Conservation (phyloP, 1,140 invertebrate species). For the Drosophila nigrodunni region DNA sequence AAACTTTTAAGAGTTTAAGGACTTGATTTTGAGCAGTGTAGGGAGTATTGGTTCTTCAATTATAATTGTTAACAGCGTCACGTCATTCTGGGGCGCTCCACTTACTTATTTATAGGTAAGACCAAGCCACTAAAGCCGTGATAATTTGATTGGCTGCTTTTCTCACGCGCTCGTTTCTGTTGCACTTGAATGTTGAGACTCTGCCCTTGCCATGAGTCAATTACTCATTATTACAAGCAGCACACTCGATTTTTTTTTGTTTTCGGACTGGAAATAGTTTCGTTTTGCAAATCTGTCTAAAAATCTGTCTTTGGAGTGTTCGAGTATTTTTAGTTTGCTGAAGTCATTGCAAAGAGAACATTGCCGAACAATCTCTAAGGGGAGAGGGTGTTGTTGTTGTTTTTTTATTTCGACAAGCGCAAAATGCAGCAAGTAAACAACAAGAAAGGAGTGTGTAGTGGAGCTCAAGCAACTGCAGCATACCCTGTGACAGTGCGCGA, state of each 20-base stretch:
- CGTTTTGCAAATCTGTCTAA: slow-evolving; percentile 27
- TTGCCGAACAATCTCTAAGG: slow-evolving; percentile 7
- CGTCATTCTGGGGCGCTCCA: slow-evolving; percentile 39
- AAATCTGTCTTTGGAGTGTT: slow-evolving; percentile 43
- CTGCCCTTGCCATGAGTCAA: slow-evolving; percentile 77
- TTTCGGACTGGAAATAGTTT: slow-evolving; percentile 55
- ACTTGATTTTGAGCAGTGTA: too few relatives aligned
- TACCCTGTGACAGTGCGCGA: too few relatives aligned
- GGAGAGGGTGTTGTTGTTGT: not conserved
- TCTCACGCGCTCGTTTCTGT: slow-evolving; percentile 78
- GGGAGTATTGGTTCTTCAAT: slow-evolving; percentile 14
- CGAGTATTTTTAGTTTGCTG: slow-evolving; percentile 69
- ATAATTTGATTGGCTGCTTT: slow-evolving; percentile 62
- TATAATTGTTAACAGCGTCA: slow-evolving; percentile 38
- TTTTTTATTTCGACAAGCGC: slow-evolving; percentile 5
- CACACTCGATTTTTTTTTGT: not conserved
- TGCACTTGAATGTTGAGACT: slow-evolving; percentile 59
- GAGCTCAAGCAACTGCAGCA: too few relatives aligned
- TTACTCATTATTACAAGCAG: slow-evolving; percentile 43
- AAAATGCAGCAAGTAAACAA: not conserved
- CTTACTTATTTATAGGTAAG: slow-evolving; percentile 50
- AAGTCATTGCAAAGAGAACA: slow-evolving; percentile 58
- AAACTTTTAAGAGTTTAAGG: too few relatives aligned
- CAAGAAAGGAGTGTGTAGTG: too few relatives aligned
- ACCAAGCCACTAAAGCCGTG: slow-evolving; percentile 14